Evolutionary conservation across 1,140 invertebrate species (phyloP), one percentile per base, ranked within the genome.

Genomic region (Phortica variegata): DNA sequence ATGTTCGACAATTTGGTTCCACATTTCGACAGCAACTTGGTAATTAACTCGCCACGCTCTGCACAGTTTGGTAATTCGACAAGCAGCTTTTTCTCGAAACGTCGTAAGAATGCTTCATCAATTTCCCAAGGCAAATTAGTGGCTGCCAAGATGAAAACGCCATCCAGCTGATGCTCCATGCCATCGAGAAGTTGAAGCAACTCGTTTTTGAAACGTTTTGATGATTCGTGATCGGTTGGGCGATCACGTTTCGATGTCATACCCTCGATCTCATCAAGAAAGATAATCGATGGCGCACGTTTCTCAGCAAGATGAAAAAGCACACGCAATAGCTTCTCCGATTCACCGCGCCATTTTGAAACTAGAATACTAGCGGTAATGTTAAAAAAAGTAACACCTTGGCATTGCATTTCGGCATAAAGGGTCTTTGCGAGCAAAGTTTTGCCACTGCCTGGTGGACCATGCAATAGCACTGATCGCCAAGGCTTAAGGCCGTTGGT

Each of bases 241-340:
- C 79, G 75, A 17, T 87, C 86, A 16, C 88, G 77, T 44, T 83
- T 83, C 0, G 87, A 87, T 4, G 90, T 87, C 12, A 97, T 78
- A 19, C 91, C 88, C 73, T 99, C 96, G 39, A 98, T 87, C 78
- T 99, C 96, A 74, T 98, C 96, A 26, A 98, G 86, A 76, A 98
- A 98, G 55, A 98, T 93, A 31, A 93, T 93, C 2, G 91, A 89
- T 0, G 96, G 96, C 1, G 94, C 86, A 70, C 93, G 87, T 72
- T 87, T 87, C n/a, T 87, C 83, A 0, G 95, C 95, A 80, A 95
- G 82, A 54, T 95, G 89, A 55, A 93, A 92, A 12, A 97, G 78
- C 1, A 93, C 83, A 81, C 92, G 77, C 10, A 75, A 26, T 53
- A 95, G 85, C 77, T 95, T 97, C 79, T 97, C 93, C 0, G 92